Evolutionary conservation across 2,888 invertebrate species (phyloP).

Genomic region (Xestoiulus laeticollis): DNA sequence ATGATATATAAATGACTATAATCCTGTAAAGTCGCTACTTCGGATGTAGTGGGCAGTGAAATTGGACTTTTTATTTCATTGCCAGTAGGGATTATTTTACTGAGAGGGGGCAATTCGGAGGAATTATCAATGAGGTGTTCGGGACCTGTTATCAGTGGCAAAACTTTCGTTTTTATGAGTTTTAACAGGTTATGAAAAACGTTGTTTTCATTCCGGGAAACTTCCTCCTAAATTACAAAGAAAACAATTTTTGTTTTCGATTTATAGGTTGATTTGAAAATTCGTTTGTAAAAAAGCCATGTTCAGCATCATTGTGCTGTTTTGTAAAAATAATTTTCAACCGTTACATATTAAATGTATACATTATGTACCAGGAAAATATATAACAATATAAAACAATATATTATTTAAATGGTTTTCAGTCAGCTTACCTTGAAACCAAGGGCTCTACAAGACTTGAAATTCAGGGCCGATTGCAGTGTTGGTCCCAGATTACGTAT

Average conservation of each 20-base stretch:
- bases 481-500: conserved; percentile 39
- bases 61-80: neutral
- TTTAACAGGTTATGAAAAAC: conserved; percentile 44
- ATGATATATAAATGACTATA: conserved; percentile 46
- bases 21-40: neutral
- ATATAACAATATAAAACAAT: too few relatives aligned
- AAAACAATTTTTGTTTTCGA: neutral
- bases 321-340: too few relatives aligned
- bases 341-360: too few relatives aligned
- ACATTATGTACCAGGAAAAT: too few relatives aligned
- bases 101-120: neutral
- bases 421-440: conserved; percentile 54
- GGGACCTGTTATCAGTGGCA: neutral
- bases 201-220: neutral
- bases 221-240: neutral
- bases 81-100: neutral
- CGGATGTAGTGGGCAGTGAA: neutral
- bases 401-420: neutral
- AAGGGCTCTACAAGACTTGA: conserved; percentile 53
- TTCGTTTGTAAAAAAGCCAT: too few relatives aligned
- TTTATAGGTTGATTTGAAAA: too few relatives aligned
- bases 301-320: too few relatives aligned
- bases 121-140: neutral
- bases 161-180: neutral
- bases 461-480: conserved; percentile 46